Percentiles rank a stretch among this genome's conserved stretches.
Evolutionary conservation across 2,113 vertebrate species (phyloP).

Genomic region (Egretta garzetta): DNA sequence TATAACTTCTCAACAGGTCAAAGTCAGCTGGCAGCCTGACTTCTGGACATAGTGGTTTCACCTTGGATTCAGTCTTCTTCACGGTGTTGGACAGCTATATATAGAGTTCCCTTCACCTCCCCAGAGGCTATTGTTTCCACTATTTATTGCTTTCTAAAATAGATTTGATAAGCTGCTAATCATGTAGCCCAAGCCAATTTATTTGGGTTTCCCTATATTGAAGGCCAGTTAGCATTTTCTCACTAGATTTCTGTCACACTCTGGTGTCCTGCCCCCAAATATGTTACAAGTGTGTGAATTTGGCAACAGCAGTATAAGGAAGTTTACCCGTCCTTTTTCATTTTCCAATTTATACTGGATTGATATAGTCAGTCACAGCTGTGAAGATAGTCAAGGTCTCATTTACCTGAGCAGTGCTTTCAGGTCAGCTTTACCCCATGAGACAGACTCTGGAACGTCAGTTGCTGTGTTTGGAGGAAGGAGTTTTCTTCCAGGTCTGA

Average conservation of each 20-base stretch:
- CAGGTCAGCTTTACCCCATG: background rate
- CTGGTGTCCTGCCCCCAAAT: background rate
- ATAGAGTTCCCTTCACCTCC: background rate
- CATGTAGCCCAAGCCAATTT: background rate
- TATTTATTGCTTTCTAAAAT: background rate
- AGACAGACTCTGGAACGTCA: background rate
- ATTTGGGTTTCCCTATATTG: background rate
- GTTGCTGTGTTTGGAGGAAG: background rate
- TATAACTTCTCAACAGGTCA: background rate
- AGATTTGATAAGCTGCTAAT: background rate
- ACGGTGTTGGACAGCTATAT: background rate
- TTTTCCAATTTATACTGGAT: background rate
- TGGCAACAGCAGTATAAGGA: background rate
- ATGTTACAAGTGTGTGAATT: background rate
- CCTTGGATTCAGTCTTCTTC: background rate
- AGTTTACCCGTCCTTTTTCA: background rate
- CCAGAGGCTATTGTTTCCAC: background rate
- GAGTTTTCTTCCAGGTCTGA: background rate
- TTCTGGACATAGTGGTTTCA: background rate
- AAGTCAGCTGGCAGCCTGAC: background rate
- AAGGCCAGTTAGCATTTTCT: background rate
- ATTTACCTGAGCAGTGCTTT: background rate
- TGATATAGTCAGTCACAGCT: background rate
- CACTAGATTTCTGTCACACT: background rate
- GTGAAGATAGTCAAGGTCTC: background rate